These are phyloP conservation scores for Ethmia dodecea DNA, from an alignment of 2,888 invertebrate genomes.

Conservation along the genomic window DNA sequence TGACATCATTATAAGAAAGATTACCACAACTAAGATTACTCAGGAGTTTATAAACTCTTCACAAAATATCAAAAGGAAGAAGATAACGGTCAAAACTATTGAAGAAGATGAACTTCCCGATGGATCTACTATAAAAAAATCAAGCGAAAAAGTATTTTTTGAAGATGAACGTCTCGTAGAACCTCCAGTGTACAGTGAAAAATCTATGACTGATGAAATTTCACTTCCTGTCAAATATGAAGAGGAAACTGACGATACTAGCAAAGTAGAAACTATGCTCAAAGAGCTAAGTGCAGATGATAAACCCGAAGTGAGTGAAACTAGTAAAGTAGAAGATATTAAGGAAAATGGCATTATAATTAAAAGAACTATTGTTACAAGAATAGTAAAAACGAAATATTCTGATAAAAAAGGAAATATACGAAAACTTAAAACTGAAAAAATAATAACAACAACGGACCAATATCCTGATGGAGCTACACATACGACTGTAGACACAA, in stretches of 20 bases:
- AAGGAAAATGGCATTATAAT: slow-evolving; percentile 37
- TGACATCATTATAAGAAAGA: slow-evolving; percentile 37
- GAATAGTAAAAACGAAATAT: slow-evolving; percentile 45
- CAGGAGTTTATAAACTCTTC: slow-evolving; percentile 38
- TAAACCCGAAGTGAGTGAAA: slow-evolving; percentile 38
- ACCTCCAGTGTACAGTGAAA: no score
- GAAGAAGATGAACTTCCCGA: slow-evolving; percentile 62
- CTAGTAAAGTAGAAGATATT: slow-evolving; percentile 31
- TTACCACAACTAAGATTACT: slow-evolving; percentile 43
- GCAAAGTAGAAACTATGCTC: slow-evolving; percentile 30
- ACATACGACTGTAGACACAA: slow-evolving; percentile 50
- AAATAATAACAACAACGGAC: slow-evolving; percentile 52
- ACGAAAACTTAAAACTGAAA: slow-evolving; percentile 48
- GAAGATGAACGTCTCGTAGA: slow-evolving; percentile 13
- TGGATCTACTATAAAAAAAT: slow-evolving; percentile 34
- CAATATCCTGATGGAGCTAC: slow-evolving; percentile 55
- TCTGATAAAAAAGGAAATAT: slow-evolving; percentile 30
- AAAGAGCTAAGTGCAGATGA: slow-evolving; percentile 27
- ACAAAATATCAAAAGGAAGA: slow-evolving; percentile 34
- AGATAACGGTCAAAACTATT: slow-evolving; percentile 54
- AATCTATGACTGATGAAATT: not conserved
- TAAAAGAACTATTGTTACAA: slow-evolving; percentile 40
- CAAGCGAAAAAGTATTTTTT: slow-evolving; percentile 21
- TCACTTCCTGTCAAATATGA: not conserved
- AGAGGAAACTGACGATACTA: slow-evolving; percentile 18